phyloP scores from a whole-genome alignment of 2,113 vertebrate genomes.

The Trochalopteron elliotii region DNA sequence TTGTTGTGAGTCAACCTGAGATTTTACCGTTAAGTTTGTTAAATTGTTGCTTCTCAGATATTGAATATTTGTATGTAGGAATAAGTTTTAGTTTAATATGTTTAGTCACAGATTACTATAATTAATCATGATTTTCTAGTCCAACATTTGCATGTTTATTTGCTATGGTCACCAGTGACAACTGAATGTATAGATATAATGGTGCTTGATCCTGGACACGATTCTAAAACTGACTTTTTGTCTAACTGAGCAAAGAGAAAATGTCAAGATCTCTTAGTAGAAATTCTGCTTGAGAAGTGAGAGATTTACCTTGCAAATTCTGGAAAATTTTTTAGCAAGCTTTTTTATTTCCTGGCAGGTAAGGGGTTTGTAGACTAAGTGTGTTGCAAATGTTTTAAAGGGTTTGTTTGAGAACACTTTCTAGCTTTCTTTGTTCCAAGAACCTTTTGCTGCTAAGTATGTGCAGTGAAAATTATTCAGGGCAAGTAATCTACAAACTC shows the following conservation, averaged over 20 bases:
- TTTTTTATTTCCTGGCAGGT: neutral
- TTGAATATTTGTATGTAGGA: neutral
- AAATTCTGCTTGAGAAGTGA: neutral
- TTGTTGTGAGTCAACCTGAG: neutral
- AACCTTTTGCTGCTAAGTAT: neutral
- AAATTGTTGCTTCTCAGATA: neutral
- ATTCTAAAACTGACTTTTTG: neutral
- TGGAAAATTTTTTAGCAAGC: neutral
- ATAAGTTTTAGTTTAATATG: neutral
- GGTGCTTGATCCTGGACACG: neutral
- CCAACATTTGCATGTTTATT: neutral
- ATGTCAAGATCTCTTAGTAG: neutral
- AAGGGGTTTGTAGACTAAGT: neutral
- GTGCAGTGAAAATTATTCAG: neutral
- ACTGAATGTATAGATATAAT: neutral
- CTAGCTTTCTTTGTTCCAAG: neutral
- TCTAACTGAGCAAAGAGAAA: neutral
- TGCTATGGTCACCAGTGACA: neutral
- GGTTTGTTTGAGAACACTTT: neutral
- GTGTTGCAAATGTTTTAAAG: neutral
- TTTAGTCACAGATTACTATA: neutral
- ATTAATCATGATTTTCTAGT: neutral
- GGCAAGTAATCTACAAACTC: neutral
- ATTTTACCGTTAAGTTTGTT: neutral
- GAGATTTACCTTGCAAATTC: neutral